These are phyloP conservation scores for Kuschelorhynchus macadamiae DNA, from an alignment of 2,888 invertebrate species.

Conservation along the genomic window DNA sequence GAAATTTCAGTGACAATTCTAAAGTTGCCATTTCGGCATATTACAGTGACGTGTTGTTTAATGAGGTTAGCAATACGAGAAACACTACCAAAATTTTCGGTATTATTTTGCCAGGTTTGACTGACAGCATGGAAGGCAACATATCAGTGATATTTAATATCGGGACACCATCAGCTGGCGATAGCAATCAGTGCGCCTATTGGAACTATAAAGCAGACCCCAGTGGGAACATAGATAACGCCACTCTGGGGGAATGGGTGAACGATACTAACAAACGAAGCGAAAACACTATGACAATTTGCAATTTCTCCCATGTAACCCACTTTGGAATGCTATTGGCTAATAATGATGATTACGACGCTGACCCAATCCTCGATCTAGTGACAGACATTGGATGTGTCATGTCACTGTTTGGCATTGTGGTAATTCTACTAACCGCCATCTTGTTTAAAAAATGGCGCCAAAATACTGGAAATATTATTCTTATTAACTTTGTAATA, in stretches of 20 bases:
- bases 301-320: constrained; percentile 73
- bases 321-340: constrained; percentile 73
- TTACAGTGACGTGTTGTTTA: constrained; percentile 55
- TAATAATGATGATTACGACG: constrained; percentile 59
- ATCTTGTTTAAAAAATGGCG: constrained; percentile 74
- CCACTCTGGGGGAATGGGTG: constrained; percentile 60
- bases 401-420: constrained; percentile 71
- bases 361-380: constrained; percentile 54
- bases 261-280: constrained; percentile 65
- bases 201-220: constrained; percentile 57
- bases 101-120: constrained; percentile 69
- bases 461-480: constrained; percentile 66
- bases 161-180: constrained; percentile 1
- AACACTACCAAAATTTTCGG: constrained; percentile 70
- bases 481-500: constrained; percentile 62
- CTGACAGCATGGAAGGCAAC: constrained; percentile 69
- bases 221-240: constrained; percentile 11
- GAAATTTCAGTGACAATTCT: constrained; percentile 23
- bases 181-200: constrained; percentile 50
- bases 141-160: constrained; percentile 70
- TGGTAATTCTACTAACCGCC: constrained; percentile 71
- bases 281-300: constrained; percentile 66
- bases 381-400: constrained; percentile 72
- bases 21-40: constrained; percentile 53
- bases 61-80: constrained; percentile 44